A percentile compares a stretch with the other conserved stretches of the same genome.
phyloP scores from a whole-genome alignment of 2,888 invertebrate genomes.

The Balanococcus diminutus region DNA sequence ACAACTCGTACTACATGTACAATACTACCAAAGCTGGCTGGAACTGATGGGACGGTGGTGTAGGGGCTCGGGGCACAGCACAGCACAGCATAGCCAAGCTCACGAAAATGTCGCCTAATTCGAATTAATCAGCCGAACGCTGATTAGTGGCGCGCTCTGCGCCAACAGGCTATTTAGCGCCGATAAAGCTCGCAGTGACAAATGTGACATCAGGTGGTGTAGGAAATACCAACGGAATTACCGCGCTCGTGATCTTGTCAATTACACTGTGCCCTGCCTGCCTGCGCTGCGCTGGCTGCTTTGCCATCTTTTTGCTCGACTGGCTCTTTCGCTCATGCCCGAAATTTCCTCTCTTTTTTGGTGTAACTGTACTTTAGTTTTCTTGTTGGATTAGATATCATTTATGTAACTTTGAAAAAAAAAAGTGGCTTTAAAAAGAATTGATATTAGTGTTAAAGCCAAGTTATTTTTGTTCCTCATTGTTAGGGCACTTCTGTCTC shows the following conservation, averaged over 20 bases:
- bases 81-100: background rate
- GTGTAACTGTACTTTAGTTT: too few relatives aligned
- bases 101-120: background rate
- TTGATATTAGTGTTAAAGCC: too few relatives aligned
- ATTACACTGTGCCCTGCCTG: background rate
- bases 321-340: background rate
- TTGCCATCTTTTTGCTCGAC: background rate
- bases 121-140: constrained; percentile 33
- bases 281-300: background rate
- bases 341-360: too few relatives aligned
- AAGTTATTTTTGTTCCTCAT: too few relatives aligned
- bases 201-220: constrained; percentile 37
- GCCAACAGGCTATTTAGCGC: constrained; percentile 26
- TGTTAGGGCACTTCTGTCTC: too few relatives aligned
- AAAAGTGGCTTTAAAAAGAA: too few relatives aligned
- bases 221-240: constrained; percentile 18
- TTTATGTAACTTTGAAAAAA: too few relatives aligned
- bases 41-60: too few relatives aligned
- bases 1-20: too few relatives aligned
- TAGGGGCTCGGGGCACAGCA: too few relatives aligned
- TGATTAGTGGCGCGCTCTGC: constrained; percentile 40
- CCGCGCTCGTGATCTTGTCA: constrained; percentile 20
- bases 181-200: constrained; percentile 7
- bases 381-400: too few relatives aligned
- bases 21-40: too few relatives aligned